Evolutionary conservation across 2,113 vertebrate species (phyloP).

Genomic region (Phocoena sinus): DNA sequence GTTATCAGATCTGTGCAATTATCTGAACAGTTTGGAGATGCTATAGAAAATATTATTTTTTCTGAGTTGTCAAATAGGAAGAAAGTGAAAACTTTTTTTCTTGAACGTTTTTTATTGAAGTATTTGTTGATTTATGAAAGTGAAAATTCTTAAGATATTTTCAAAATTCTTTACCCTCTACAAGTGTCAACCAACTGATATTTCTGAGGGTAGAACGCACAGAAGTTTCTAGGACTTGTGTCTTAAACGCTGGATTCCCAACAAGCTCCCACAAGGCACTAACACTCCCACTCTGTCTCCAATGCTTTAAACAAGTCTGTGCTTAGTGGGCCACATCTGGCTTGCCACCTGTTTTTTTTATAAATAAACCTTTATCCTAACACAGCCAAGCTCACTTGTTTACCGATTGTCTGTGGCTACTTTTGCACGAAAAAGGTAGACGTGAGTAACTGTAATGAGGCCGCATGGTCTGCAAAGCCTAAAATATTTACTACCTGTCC

Average conservation of each 20-base stretch:
- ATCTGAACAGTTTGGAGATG: conserved; percentile 5
- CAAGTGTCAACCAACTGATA: not conserved
- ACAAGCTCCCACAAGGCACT: not conserved
- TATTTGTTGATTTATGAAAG: not conserved
- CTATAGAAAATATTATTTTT: not conserved
- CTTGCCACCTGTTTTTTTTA: not conserved
- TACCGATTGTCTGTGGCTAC: not conserved
- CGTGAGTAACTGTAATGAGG: not conserved
- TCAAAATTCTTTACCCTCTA: not conserved
- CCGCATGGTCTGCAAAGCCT: not conserved
- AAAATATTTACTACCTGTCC: not conserved
- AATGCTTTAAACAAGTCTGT: not conserved
- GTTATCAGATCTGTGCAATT: not conserved
- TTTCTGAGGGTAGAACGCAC: not conserved
- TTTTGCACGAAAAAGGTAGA: not conserved
- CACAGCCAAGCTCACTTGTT: not conserved
- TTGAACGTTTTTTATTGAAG: not conserved
- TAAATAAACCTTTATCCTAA: not conserved
- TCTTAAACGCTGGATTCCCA: not conserved
- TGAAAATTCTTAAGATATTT: not conserved
- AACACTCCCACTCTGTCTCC: not conserved
- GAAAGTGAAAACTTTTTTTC: not conserved
- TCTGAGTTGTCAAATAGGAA: conserved; percentile 1
- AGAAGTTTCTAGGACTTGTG: not conserved
- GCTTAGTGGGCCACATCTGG: not conserved